A percentile compares a stretch with the other conserved stretches of the same genome.
Evolutionary conservation across 1,140 invertebrate genomes (phyloP).

Genomic region (Teleogryllus occipitalis): DNA sequence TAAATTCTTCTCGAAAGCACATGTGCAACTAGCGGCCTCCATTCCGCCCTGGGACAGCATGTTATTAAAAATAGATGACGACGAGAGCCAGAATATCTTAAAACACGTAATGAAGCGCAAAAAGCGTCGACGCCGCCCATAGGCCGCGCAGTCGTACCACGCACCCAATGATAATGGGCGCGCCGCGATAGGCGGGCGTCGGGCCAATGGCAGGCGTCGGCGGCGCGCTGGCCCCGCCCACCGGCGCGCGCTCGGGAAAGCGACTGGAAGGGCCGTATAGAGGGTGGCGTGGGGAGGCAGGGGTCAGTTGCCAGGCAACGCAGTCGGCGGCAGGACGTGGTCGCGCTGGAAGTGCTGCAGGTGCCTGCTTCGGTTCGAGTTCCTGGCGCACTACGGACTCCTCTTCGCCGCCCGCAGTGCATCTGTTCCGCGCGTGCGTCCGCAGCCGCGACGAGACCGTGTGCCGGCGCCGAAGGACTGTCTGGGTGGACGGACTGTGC

Average conservation of each 20-base stretch:
- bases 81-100: background rate
- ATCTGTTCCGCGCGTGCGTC: no score
- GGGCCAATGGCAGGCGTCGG: background rate
- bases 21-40: background rate
- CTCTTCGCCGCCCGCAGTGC: background rate
- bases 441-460: no score
- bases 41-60: background rate
- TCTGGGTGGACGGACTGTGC: no score
- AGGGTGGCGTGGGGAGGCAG: no score
- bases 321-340: background rate
- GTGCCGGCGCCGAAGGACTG: no score
- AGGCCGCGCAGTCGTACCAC: background rate
- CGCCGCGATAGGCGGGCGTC: background rate
- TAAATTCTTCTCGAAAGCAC: background rate
- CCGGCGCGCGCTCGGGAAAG: background rate
- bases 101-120: background rate
- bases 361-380: background rate
- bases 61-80: background rate
- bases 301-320: background rate
- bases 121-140: background rate
- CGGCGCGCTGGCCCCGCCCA: background rate
- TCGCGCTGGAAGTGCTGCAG: no score
- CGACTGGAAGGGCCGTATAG: slow-evolving; percentile 2
- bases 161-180: background rate
- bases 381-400: background rate